Evolutionary conservation across 2,888 invertebrate species (phyloP).

Genomic region (Pandemis heparana): DNA sequence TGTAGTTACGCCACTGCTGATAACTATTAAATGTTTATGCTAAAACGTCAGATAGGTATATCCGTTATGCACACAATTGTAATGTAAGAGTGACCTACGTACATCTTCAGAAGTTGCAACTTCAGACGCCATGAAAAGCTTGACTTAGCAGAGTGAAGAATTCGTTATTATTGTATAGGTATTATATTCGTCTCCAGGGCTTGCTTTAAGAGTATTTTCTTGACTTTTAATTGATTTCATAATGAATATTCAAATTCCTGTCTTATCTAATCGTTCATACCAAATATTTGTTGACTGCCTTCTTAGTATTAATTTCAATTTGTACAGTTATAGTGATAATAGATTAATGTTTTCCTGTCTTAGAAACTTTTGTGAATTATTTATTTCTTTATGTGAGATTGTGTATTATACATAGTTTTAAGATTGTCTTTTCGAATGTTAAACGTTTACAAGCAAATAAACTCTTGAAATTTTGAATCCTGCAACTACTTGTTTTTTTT

Average conservation of each 20-base stretch:
- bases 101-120: no score
- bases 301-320: conserved; percentile 55
- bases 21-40: no score
- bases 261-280: conserved; percentile 44
- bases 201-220: not conserved
- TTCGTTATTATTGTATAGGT: no score
- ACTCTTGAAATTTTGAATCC: conserved; percentile 65
- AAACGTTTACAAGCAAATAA: conserved; percentile 80
- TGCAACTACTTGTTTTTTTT: conserved; percentile 48
- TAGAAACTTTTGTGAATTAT: conserved; percentile 74
- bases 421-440: conserved; percentile 78
- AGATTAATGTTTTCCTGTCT: conserved; percentile 75
- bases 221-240: not conserved
- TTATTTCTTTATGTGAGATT: conserved; percentile 78
- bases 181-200: no score
- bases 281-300: conserved; percentile 58
- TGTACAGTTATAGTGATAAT: conserved; percentile 81
- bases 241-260: not conserved
- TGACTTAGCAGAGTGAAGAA: no score
- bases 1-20: no score
- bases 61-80: no score
- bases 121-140: no score
- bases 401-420: conserved; percentile 72
- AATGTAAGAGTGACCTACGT: no score
- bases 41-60: no score